Conservation (phyloP, 2,888 invertebrate genomes). For the Conops quadrifasciatus region DNA sequence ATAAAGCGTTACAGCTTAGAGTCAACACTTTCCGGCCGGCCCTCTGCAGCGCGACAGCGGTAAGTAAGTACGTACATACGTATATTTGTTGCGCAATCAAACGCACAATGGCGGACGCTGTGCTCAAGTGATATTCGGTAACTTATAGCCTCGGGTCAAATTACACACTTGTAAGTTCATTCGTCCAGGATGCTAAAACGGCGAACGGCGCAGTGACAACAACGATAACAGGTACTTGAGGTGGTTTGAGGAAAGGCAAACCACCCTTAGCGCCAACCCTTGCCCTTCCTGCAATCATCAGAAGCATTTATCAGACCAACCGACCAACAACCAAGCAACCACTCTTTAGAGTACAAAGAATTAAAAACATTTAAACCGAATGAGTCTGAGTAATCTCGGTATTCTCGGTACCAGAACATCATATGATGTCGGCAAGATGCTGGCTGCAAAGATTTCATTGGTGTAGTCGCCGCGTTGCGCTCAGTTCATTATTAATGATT, state of each 20-base stretch:
- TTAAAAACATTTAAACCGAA: conserved; percentile 16
- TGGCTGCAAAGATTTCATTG: no score
- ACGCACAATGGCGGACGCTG: conserved; percentile 49
- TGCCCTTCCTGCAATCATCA: neutral
- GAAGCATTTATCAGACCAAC: neutral
- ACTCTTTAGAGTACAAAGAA: neutral
- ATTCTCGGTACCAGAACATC: neutral
- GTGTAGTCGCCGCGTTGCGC: conserved; percentile 43
- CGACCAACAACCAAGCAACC: neutral
- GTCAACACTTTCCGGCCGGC: conserved; percentile 10
- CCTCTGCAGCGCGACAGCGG: conserved; percentile 12
- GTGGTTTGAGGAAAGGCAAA: conserved; percentile 29
- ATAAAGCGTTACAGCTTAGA: conserved; percentile 23
- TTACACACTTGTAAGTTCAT: conserved; percentile 52
- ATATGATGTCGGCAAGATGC: neutral
- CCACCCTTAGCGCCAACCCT: conserved; percentile 26
- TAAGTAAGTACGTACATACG: no score
- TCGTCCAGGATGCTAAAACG: no score
- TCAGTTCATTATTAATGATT: conserved; percentile 64
- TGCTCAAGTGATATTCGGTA: conserved; percentile 58
- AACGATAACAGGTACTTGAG: conserved; percentile 60
- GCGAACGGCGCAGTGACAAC: neutral
- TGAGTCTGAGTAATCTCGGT: neutral
- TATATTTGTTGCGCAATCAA: conserved; percentile 34
- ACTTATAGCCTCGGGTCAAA: conserved; percentile 63